Evolutionary conservation across 2,888 invertebrate species (phyloP).

Genomic region (Xylota segnis): DNA sequence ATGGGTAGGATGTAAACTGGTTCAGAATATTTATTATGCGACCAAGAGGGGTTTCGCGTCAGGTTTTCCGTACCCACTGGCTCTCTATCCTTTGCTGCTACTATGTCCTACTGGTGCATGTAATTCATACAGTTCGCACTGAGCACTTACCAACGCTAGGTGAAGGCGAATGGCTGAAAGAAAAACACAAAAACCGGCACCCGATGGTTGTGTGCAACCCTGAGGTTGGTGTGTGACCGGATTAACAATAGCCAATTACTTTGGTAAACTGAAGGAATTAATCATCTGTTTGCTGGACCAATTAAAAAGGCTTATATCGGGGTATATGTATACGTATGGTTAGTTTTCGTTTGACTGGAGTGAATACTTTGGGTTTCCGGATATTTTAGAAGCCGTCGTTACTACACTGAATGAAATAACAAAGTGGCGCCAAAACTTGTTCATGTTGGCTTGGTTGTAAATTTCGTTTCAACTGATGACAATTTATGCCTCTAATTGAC

Average conservation of each 20-base stretch:
- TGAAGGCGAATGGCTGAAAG: not conserved
- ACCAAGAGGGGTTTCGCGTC: constrained; percentile 21
- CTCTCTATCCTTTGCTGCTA: constrained; percentile 1
- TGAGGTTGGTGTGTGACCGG: constrained; percentile 12
- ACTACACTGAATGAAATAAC: too few relatives aligned
- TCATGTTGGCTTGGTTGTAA: too few relatives aligned
- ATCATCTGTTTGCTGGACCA: constrained; percentile 25
- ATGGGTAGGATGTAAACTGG: constrained; percentile 42
- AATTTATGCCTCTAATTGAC: too few relatives aligned
- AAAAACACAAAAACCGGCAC: constrained; percentile 4
- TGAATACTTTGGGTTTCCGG: too few relatives aligned
- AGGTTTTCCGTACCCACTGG: constrained; percentile 21
- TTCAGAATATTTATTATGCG: constrained; percentile 42
- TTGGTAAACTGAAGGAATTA: constrained; percentile 36
- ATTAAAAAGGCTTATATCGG: constrained; percentile 14
- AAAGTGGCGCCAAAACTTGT: too few relatives aligned
- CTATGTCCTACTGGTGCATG: constrained; percentile 13
- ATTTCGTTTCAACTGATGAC: too few relatives aligned
- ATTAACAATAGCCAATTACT: constrained; percentile 35
- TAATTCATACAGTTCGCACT: constrained; percentile 30
- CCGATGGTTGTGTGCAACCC: not conserved
- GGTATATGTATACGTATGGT: not conserved
- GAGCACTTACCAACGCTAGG: not conserved
- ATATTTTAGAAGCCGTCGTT: too few relatives aligned
- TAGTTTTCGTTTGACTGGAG: not conserved